Percentiles rank a stretch among this genome's conserved stretches.
Conservation (phyloP, 2,888 invertebrate species). For the Eumacrocentrus americanus region DNA sequence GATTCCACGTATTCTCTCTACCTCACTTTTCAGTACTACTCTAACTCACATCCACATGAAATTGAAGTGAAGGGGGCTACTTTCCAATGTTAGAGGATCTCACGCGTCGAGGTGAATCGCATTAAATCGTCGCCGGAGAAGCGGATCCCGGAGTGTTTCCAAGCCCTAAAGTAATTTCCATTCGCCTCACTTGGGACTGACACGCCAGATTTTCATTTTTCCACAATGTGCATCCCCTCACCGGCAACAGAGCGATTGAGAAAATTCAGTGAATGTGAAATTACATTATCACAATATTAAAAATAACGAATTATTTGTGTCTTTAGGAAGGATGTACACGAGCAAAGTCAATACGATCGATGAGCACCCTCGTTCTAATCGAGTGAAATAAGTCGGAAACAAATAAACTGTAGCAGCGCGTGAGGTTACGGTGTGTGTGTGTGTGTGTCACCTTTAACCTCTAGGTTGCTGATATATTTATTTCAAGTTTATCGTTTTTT, state of each 20-base stretch:
- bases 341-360: too few species aligned
- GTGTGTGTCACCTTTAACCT: too few species aligned
- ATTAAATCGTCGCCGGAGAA: slow-evolving; percentile 18
- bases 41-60: slow-evolving; percentile 9
- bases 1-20: slow-evolving; percentile 11
- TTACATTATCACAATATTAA: background rate
- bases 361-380: too few species aligned
- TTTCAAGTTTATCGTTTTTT: too few species aligned
- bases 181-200: slow-evolving; percentile 1
- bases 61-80: background rate
- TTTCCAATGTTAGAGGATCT: background rate
- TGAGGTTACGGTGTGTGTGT: too few species aligned
- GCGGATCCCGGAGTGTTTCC: background rate
- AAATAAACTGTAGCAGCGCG: too few species aligned
- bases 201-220: background rate
- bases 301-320: too few species aligned
- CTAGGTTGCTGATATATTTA: too few species aligned
- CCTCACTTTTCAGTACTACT: background rate
- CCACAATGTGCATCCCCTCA: background rate
- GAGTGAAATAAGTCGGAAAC: too few species aligned
- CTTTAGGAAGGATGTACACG: too few species aligned
- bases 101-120: slow-evolving; percentile 12
- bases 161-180: slow-evolving; percentile 13
- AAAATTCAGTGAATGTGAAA: background rate
- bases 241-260: background rate